Percentiles rank a stretch among this genome's conserved stretches.
Conservation (phyloP, 2,113 vertebrate genomes). For the Caloenas nicobarica region DNA sequence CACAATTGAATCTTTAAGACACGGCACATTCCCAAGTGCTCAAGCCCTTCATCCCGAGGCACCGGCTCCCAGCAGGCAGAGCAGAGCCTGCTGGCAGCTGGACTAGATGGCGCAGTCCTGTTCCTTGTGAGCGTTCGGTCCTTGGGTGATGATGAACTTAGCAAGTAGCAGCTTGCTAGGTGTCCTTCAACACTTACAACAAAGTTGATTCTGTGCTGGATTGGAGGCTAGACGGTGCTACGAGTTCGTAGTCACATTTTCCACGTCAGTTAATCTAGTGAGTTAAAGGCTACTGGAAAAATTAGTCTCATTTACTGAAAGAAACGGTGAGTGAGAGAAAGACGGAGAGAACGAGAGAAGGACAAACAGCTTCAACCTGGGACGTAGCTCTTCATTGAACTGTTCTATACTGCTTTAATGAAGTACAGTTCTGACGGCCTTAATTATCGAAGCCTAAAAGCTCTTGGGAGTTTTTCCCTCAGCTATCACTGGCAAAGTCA, state of each 20-base stretch:
- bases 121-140: not conserved
- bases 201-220: slow-evolving; percentile 74
- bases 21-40: slow-evolving; percentile 64
- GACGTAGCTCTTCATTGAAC: not conserved
- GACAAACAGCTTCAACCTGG: slow-evolving; percentile 14
- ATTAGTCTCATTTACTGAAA: slow-evolving; percentile 69
- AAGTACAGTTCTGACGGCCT: slow-evolving; percentile 26
- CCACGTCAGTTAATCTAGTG: slow-evolving; percentile 67
- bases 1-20: slow-evolving; percentile 66
- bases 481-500: slow-evolving; percentile 4
- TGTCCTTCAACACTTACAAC: slow-evolving; percentile 71
- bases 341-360: not conserved
- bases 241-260: slow-evolving; percentile 77
- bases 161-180: slow-evolving; percentile 75
- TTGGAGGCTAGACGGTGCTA: slow-evolving; percentile 71
- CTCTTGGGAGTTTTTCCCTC: not conserved
- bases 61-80: slow-evolving; percentile 42
- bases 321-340: slow-evolving; percentile 16
- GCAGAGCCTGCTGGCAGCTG: slow-evolving; percentile 35
- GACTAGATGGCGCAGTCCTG: slow-evolving; percentile 75
- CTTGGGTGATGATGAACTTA: slow-evolving; percentile 23
- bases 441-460: slow-evolving; percentile 23
- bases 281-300: slow-evolving; percentile 79
- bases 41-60: slow-evolving; percentile 59
- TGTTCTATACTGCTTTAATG: not conserved